Base-by-base conservation (phyloP, 2,888 invertebrate genomes). In the Cremastobaeus sp. region DNA sequence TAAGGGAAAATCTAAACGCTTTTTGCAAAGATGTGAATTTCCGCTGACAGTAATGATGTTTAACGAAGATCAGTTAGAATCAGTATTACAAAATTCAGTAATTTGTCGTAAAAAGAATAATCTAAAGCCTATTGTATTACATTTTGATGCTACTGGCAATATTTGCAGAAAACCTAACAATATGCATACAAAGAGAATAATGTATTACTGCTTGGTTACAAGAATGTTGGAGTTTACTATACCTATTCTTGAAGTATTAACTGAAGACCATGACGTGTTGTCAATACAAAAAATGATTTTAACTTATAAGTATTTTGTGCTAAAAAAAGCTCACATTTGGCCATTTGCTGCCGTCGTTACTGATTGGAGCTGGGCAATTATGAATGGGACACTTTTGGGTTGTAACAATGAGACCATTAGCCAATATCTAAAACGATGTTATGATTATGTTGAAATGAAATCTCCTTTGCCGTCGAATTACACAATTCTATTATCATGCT, bases 61-160 rank as follows among this genome's bases (percentile, higher is more conserved):
- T n/a, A 66, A 48, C 0, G 25, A 52, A 21, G 25, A 41, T 5
- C 66, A 74, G 41, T 6, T 74, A 0, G 0, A 3, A 28, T 1
- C 14, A 9, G 64, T 74, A 3, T 1, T 50, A 17, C 11, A 52
- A 6, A 41, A 72, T 17, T 11, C 30, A 5, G n/a, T 45, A 11
- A 1, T 34, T 3, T 21, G 32, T 11, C 6, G 0, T n/a, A 55
- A 12, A 5, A 18, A 55, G 11, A 47, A 54, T 14, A 39, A 17
- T 1, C 0, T 6, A 0, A 48, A 43, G 18, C 14, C 57, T 8
- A 60, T 47, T 9, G 64, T 76, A 54, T 72, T 57, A 30, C 41
- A 55, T 41, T 28, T 77, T 12, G 75, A 77, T 65, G 65, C 79
- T 0, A 71, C 76, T 1, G 62, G 75, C 8, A 47, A 70, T 2